Evolutionary conservation across 2,797 vertebrate species (phyloP).

Genomic region (Gastrophryne carolinensis): DNA sequence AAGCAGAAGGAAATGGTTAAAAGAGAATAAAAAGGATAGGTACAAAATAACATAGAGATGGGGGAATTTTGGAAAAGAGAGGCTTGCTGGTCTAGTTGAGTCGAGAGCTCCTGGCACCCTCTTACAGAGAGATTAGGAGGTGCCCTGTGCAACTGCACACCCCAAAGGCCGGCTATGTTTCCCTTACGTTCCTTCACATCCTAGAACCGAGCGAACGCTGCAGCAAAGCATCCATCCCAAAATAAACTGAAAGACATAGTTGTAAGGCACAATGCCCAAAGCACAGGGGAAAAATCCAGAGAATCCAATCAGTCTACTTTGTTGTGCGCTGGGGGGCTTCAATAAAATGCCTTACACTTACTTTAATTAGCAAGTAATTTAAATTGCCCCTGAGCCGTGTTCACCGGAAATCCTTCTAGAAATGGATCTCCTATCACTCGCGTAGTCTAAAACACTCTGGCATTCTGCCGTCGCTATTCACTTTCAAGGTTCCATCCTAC

Average conservation of each 20-base stretch:
- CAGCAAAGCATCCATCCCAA: conserved; percentile 13
- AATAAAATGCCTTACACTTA: conserved; percentile 44
- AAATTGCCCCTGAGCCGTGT: conserved; percentile 44
- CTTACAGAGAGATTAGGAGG: too few relatives aligned
- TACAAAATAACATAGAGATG: too few relatives aligned
- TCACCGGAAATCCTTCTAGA: conserved; percentile 48
- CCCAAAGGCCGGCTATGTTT: too few relatives aligned
- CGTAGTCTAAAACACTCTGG: conserved; percentile 18
- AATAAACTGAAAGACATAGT: background rate
- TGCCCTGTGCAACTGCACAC: too few relatives aligned
- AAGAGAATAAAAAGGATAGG: too few relatives aligned
- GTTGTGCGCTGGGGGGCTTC: conserved; percentile 30
- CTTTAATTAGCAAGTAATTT: conserved; percentile 53
- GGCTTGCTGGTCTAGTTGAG: too few relatives aligned
- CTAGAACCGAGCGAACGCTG: background rate
- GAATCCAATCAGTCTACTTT: conserved; percentile 22
- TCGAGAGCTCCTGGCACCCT: too few relatives aligned
- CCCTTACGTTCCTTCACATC: conserved; percentile 9
- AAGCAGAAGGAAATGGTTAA: too few relatives aligned
- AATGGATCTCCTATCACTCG: conserved; percentile 37
- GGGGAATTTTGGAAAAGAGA: too few relatives aligned
- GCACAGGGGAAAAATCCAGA: conserved; percentile 3
- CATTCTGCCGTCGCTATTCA: conserved; percentile 4
- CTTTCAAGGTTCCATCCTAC: background rate
- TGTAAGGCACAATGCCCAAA: background rate